phyloP scores from a whole-genome alignment of 2,113 vertebrate species.

The Etheostoma cragini region DNA sequence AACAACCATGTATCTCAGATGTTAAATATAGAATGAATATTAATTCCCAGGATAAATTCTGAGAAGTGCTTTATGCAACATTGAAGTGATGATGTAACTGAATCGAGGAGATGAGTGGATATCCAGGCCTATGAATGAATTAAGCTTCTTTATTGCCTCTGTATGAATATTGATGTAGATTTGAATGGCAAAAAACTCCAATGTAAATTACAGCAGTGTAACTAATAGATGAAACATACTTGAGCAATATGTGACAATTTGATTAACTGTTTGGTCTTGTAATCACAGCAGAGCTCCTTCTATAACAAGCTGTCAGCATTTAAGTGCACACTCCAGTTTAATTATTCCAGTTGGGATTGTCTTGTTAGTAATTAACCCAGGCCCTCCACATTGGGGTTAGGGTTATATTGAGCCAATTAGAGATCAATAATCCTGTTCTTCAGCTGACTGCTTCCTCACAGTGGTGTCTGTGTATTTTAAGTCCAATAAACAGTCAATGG shows the following conservation, averaged over 20 bases:
- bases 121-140: neutral
- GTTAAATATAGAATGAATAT: neutral
- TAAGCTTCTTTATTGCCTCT: neutral
- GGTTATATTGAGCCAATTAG: constrained; percentile 70
- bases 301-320: constrained; percentile 39
- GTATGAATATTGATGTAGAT: neutral
- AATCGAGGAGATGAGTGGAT: neutral
- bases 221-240: constrained; percentile 8
- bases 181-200: neutral
- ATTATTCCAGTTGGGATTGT: constrained; percentile 55
- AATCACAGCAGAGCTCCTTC: constrained; percentile 15
- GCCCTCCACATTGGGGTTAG: constrained; percentile 36
- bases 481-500: constrained; percentile 56
- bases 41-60: neutral
- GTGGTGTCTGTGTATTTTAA: constrained; percentile 39
- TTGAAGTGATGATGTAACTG: neutral
- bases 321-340: constrained; percentile 31
- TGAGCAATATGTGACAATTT: constrained; percentile 34
- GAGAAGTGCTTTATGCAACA: neutral
- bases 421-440: constrained; percentile 69
- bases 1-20: neutral
- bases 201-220: constrained; percentile 5
- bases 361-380: constrained; percentile 71
- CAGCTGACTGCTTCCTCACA: constrained; percentile 44
- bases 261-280: constrained; percentile 30